Base-by-base conservation (phyloP, 2,888 invertebrate species). In the Neria commutata region DNA sequence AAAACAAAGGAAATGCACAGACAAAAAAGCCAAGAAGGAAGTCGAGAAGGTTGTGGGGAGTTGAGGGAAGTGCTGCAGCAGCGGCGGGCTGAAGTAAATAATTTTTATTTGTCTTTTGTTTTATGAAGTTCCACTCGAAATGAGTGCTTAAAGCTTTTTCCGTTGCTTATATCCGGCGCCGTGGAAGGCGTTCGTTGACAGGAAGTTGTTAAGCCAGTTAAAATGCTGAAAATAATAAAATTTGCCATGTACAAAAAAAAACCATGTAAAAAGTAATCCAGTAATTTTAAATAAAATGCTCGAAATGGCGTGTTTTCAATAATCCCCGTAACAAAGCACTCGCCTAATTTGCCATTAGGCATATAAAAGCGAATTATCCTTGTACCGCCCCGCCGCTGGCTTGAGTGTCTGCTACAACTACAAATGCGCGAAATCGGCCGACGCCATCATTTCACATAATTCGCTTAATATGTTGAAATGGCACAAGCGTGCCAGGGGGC, bases 261-360 rank as follows among this genome's bases (percentile, higher is more conserved):
- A 29, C 11, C 11, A 29, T 8, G 29, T 11, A 29, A 11, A 11
- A 29, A 29, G 29, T 29, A 11, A 5, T 29, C 11, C 6, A 11
- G 29, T 8, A 11, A 29, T 5, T 29, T 29, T 29, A 8, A 16
- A n/a, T 48, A 46, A 48, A 24, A 50, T 29, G 14, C 46, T 50
- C 50, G 14, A 48, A 55, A 37, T 29, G 23, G n/a, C 29, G 24
- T 57, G 57, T 57, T 53, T 53, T 58, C 53, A 53, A 58, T 53
- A 58, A 53, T 53, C 58, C 52, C 26, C 6, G 1, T 3, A 19
- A 34, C 33, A 46, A 49, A 49, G 56, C 10, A 26, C 56, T 67
- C 63, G 65, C 69, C 74, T 69, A 75, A 72, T 75, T 75, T 74
- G 73, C 70, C 74, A 75, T 72, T 74, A 73, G 68, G 60, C 64